Base-by-base conservation (phyloP, 2,888 invertebrate species). In the Pteria penguin region DNA sequence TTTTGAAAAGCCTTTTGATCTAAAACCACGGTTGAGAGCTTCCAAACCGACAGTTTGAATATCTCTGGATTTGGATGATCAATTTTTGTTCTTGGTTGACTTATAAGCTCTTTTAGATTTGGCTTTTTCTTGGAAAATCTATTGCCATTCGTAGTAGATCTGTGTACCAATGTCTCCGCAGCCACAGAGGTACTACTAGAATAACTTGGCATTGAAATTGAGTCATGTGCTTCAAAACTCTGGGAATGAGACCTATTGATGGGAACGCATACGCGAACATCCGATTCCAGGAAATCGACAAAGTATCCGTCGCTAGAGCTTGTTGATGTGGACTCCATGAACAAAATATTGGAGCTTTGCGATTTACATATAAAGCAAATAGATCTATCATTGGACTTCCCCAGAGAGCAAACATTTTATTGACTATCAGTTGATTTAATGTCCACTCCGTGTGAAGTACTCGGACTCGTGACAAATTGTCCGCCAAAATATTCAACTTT, bases 171-270 rank as follows among this genome's bases (percentile, higher is more conserved):
- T 18, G 8, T 32, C 36, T 57, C 18, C 55, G 27, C 4, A 71
- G 78, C 78, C 78, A 78, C 24, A 31, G 29, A 14, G 71, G 70
- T 8, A 75, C 75, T 54, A 79, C 69, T 54, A 79, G 57, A 60
- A 78, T 67, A 31, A 72, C 36, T 54, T 57, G 24, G 32, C 75
- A 78, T 5, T 75, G 72, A 55, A 24, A 75, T 22, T 61, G 54
- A 3, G 22, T 14, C 63, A 79, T 76, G 57, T 74, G 71, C 18
- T 26, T 11, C 52, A 74, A 45, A 4, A 76, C 58, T 65, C 45
- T 68, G 11, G 71, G 79, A 33, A 76, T 68, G 24, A 71, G 61
- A 11, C 55, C 36, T 36, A 79, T 33, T 32, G 27, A n/a, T n/a
- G 70, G 75, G 61, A 52, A 75, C 3, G 78, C 78, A 69, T 72